These are phyloP conservation scores for Lemur catta DNA, from an alignment of 2,797 vertebrate species.

Conservation along the genomic window DNA sequence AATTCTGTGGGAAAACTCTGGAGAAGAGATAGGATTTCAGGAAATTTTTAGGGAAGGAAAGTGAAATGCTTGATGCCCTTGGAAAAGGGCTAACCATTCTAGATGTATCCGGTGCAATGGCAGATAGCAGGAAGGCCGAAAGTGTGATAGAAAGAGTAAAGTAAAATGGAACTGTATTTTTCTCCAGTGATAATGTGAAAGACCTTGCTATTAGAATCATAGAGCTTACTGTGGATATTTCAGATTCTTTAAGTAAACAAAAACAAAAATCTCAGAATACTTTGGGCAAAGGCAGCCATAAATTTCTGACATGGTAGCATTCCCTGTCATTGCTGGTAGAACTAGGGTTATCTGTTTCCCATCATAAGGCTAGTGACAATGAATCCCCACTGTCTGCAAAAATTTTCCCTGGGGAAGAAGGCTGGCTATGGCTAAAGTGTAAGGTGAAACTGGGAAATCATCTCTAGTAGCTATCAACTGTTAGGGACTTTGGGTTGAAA, in stretches of 20 bases:
- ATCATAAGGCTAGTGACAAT: background rate
- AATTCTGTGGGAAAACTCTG: background rate
- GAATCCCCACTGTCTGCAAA: background rate
- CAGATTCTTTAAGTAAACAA: background rate
- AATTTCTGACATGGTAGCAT: background rate
- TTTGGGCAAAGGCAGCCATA: background rate
- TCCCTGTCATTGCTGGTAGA: background rate
- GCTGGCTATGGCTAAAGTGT: background rate
- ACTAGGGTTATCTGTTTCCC: background rate
- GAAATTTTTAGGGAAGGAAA: background rate
- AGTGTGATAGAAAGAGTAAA: background rate
- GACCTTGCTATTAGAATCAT: background rate
- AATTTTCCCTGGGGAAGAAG: background rate
- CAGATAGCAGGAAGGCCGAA: background rate
- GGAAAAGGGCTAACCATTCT: background rate
- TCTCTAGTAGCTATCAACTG: background rate
- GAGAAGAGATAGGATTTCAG: background rate
- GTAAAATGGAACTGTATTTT: background rate
- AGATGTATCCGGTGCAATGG: no score
- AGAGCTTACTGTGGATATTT: background rate
- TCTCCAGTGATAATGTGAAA: background rate
- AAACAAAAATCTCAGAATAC: background rate
- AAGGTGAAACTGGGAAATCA: background rate
- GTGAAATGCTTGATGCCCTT: background rate
- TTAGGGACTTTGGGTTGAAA: conserved; percentile 15